phyloP scores from a whole-genome alignment of 2,113 vertebrate genomes.

The Picathartes gymnocephalus region DNA sequence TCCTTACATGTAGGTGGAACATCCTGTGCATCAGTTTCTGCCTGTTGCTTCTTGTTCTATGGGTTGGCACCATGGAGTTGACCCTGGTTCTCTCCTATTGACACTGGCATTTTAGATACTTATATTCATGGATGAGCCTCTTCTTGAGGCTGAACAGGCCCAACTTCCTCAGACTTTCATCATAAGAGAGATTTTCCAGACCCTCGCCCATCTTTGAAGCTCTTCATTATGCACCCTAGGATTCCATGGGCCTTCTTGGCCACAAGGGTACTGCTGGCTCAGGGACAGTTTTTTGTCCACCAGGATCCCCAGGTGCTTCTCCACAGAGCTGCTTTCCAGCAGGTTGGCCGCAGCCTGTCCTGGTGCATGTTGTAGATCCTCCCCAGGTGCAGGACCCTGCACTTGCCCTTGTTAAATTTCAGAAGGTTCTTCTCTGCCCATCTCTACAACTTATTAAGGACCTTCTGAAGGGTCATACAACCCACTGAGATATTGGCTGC shows the following conservation, averaged over 20 bases:
- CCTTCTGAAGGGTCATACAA: not conserved
- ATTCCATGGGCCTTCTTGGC: not conserved
- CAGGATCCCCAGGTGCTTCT: not conserved
- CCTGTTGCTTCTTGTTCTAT: not conserved
- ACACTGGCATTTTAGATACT: not conserved
- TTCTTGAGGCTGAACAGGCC: not conserved
- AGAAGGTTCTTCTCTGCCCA: not conserved
- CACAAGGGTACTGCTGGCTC: not conserved
- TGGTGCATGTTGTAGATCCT: not conserved
- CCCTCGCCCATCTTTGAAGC: too few species aligned
- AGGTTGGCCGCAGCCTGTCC: fast-evolving
- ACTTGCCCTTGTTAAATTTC: not conserved
- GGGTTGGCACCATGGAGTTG: not conserved
- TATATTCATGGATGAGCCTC: not conserved
- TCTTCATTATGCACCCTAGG: not conserved
- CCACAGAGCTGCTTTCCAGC: not conserved
- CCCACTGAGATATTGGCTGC: not conserved
- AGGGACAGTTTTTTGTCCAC: too few species aligned
- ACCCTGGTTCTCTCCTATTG: not conserved
- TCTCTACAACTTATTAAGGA: not conserved
- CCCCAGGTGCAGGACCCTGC: not conserved
- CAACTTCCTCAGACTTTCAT: not conserved
- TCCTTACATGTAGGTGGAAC: not conserved
- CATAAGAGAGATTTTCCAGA: not conserved
- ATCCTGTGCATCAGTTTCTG: not conserved